Percentiles rank a stretch among this genome's conserved stretches.
Conservation (phyloP, 2,113 vertebrate species). For the Cheirogaleus medius region DNA sequence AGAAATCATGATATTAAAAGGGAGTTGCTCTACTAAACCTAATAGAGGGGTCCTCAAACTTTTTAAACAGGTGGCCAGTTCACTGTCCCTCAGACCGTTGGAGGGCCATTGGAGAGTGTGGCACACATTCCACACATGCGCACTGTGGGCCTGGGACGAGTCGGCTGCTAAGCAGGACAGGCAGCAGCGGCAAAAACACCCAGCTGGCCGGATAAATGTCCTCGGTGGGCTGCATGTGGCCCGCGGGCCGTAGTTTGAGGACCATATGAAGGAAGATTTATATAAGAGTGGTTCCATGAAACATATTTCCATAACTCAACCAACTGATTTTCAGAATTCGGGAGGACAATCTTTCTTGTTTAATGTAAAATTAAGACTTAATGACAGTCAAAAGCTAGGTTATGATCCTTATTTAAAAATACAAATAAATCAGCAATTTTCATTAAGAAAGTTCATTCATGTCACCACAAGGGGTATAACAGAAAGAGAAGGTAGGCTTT, state of each 20-base stretch:
- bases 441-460: neutral
- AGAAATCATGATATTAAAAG: neutral
- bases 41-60: no score
- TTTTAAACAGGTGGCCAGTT: no score
- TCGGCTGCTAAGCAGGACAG: no score
- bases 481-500: neutral
- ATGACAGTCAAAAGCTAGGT: neutral
- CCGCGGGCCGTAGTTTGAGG: no score
- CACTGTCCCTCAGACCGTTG: no score
- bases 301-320: neutral
- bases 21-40: neutral
- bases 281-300: neutral
- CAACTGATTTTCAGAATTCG: neutral
- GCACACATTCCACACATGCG: no score
- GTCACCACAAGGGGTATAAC: neutral
- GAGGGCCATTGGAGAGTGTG: no score
- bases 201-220: no score
- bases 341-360: neutral
- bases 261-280: neutral
- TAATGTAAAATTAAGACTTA: conserved; percentile 30
- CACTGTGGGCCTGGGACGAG: no score
- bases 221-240: no score
- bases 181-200: no score
- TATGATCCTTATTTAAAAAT: neutral
- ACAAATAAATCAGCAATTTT: neutral